These are phyloP conservation scores for Tupaia chinensis DNA, from an alignment of 2,113 vertebrate genomes.

Conservation along the genomic window DNA sequence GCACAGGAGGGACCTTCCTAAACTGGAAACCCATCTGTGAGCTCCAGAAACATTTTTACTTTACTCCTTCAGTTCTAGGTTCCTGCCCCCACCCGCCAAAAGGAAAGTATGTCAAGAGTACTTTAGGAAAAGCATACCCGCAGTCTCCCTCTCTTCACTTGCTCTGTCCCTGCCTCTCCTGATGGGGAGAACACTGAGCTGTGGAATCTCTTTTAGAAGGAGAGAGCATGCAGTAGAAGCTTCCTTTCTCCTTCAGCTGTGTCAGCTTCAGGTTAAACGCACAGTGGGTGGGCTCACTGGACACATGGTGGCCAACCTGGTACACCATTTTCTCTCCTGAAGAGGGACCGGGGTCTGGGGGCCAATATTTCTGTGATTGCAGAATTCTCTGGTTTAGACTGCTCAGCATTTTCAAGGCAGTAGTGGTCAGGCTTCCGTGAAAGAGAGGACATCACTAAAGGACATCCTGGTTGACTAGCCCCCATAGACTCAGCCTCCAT, in stretches of 20 bases:
- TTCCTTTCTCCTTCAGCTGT: background rate
- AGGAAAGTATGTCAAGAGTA: background rate
- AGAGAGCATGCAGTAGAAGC: background rate
- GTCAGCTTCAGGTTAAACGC: background rate
- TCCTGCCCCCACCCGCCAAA: background rate
- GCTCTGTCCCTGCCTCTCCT: background rate
- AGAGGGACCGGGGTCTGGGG: background rate
- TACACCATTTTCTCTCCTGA: background rate
- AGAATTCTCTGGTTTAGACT: background rate
- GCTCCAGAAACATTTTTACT: background rate
- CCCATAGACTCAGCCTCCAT: background rate
- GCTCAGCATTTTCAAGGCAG: background rate
- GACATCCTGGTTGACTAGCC: too few relatives aligned
- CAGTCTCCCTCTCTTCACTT: background rate
- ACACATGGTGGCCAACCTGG: accelerated
- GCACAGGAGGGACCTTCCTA: too few relatives aligned
- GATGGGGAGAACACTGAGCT: background rate
- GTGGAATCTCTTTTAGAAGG: background rate
- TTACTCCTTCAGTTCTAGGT: background rate
- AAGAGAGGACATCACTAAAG: background rate
- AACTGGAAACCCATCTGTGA: background rate
- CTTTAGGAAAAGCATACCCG: background rate
- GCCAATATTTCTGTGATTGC: background rate
- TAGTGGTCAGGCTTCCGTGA: background rate
- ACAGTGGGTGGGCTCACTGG: background rate